A percentile compares a stretch with the other conserved stretches of the same genome.
These are phyloP conservation scores for Cossypha caffra DNA, from an alignment of 2,797 vertebrate genomes.

Conservation along the genomic window DNA sequence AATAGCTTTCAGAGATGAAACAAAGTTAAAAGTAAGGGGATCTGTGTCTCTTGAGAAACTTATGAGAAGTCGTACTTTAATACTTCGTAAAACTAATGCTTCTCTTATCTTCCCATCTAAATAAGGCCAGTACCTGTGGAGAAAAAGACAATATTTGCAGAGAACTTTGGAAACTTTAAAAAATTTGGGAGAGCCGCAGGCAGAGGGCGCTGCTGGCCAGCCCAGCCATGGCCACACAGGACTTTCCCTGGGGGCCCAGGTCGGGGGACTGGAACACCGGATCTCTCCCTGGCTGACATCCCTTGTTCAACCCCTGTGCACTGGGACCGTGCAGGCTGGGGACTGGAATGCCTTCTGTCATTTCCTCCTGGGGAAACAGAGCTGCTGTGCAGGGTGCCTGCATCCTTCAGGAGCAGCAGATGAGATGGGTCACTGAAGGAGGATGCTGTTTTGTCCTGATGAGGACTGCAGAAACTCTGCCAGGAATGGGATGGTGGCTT, in stretches of 20 bases:
- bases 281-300: neutral
- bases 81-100: constrained; percentile 87
- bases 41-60: constrained; percentile 92
- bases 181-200: neutral
- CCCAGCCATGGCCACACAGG: neutral
- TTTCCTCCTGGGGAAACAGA: neutral
- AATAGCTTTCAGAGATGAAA: constrained; percentile 93
- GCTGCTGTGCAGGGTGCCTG: neutral
- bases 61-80: constrained; percentile 91
- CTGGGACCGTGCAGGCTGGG: neutral
- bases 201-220: constrained; percentile 26
- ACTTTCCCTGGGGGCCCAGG: fast-evolving
- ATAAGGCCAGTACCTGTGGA: constrained; percentile 91
- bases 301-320: fast-evolving
- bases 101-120: constrained; percentile 92
- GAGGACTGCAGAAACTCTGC: neutral
- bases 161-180: neutral
- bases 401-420: neutral
- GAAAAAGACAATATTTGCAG: neutral
- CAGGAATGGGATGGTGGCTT: neutral
- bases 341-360: neutral
- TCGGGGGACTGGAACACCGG: fast-evolving
- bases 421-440: neutral
- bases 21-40: constrained; percentile 92
- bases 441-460: neutral